These are phyloP conservation scores for Drosophila pachea DNA, from an alignment of 1,140 invertebrate genomes.

Conservation along the genomic window DNA sequence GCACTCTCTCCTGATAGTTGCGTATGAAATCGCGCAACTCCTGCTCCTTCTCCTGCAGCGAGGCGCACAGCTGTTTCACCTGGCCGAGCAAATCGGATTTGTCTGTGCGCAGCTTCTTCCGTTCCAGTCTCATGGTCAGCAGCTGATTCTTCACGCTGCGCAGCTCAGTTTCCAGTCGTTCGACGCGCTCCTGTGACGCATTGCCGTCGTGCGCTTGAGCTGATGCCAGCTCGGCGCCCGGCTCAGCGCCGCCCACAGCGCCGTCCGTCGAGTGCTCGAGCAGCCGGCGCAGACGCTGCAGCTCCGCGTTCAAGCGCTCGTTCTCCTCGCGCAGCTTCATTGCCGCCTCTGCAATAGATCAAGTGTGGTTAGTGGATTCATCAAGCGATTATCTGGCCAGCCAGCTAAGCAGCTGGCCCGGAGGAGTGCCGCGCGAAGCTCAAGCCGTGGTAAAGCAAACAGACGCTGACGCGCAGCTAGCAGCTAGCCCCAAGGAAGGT, in stretches of 20 bases:
- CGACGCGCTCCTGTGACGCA: constrained; percentile 63
- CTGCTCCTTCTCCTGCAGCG: constrained; percentile 95
- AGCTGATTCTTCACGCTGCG: constrained; percentile 81
- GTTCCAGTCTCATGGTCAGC: constrained; percentile 90
- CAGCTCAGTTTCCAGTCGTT: constrained; percentile 81
- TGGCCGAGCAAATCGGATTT: constrained; percentile 96
- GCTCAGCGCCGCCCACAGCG: constrained; percentile 69
- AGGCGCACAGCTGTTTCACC: constrained; percentile 96
- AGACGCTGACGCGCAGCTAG: constrained; percentile 4
- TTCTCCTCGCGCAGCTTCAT: constrained; percentile 83
- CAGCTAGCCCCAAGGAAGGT: constrained; percentile 26
- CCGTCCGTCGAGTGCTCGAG: constrained; percentile 79
- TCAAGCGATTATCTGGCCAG: constrained; percentile 18
- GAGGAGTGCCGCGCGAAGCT: constrained; percentile 26
- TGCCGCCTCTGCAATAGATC: constrained; percentile 55
- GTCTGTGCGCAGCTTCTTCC: constrained; percentile 94
- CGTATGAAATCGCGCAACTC: constrained; percentile 95
- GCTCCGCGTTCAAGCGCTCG: constrained; percentile 84
- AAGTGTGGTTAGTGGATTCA: not conserved
- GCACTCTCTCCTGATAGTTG: constrained; percentile 90
- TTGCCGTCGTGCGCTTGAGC: constrained; percentile 31
- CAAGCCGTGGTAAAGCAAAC: constrained; percentile 52
- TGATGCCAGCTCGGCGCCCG: constrained; percentile 52
- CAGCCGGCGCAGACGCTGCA: constrained; percentile 82
- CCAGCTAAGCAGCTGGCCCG: not conserved